These are phyloP conservation scores for Operophtera brumata DNA, from an alignment of 2,888 invertebrate species.

Conservation along the genomic window DNA sequence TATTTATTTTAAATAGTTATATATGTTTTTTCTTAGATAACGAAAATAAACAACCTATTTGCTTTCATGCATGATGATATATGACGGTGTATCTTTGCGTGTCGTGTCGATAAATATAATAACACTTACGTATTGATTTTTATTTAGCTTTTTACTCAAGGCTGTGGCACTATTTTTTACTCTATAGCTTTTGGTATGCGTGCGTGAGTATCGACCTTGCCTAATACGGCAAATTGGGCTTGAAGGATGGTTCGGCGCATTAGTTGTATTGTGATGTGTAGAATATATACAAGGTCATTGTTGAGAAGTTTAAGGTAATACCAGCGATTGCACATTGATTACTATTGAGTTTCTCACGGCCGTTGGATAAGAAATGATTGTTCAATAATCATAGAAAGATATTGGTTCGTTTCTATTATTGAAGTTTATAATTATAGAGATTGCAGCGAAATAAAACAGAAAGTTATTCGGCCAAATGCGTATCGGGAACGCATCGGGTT, in stretches of 20 bases:
- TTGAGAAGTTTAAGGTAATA: constrained; percentile 27
- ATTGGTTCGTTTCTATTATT: neutral
- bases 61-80: no score
- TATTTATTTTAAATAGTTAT: no score
- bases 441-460: no score
- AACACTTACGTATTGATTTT: constrained; percentile 36
- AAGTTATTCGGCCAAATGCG: no score
- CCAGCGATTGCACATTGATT: constrained; percentile 19
- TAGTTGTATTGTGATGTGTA: constrained; percentile 36
- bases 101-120: constrained; percentile 9
- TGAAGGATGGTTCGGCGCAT: constrained; percentile 53
- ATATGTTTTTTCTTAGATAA: no score
- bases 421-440: no score
- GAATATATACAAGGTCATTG: constrained; percentile 34
- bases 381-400: neutral
- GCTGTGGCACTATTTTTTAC: constrained; percentile 29
- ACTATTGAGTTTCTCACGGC: constrained; percentile 18
- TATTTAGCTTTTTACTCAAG: constrained; percentile 46
- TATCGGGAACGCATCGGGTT: no score
- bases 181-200: constrained; percentile 44
- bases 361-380: constrained; percentile 10
- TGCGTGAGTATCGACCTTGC: constrained; percentile 65
- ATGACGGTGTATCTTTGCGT: no score
- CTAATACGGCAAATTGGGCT: constrained; percentile 65
- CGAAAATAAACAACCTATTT: no score